Percentiles rank a stretch among this genome's conserved stretches.
Conservation (phyloP, 2,113 vertebrate genomes). For the Petrocephalus zakoni region DNA sequence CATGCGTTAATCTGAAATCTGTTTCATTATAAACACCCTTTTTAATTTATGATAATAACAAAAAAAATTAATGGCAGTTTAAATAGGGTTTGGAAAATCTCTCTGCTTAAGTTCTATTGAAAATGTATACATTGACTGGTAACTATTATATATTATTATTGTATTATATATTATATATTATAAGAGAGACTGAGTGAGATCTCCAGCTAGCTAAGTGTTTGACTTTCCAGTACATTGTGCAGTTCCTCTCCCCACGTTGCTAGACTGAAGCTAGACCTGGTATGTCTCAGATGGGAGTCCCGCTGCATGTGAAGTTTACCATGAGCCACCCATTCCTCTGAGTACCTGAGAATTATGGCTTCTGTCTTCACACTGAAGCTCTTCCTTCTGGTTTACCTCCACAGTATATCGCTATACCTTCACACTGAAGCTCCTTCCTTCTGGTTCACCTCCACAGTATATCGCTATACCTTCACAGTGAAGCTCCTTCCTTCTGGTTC, state of each 20-base stretch:
- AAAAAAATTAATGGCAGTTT: neutral
- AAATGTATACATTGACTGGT: neutral
- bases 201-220: neutral
- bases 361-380: neutral
- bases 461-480: too few relatives aligned
- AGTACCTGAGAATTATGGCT: neutral
- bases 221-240: neutral
- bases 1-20: neutral
- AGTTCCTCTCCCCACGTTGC: neutral
- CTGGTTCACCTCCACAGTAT: too few relatives aligned
- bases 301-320: neutral
- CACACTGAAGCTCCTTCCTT: too few relatives aligned
- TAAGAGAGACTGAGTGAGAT: neutral
- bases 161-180: too few relatives aligned
- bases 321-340: neutral
- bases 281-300: neutral
- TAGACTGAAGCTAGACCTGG: neutral
- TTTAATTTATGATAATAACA: neutral
- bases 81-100: neutral
- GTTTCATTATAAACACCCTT: neutral
- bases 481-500: too few relatives aligned
- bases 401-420: too few relatives aligned
- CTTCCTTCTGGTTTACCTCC: too few relatives aligned
- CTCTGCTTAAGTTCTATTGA: neutral
- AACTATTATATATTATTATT: too few relatives aligned